Conservation (phyloP, 2,113 vertebrate species). For the Zosterops lateralis region DNA sequence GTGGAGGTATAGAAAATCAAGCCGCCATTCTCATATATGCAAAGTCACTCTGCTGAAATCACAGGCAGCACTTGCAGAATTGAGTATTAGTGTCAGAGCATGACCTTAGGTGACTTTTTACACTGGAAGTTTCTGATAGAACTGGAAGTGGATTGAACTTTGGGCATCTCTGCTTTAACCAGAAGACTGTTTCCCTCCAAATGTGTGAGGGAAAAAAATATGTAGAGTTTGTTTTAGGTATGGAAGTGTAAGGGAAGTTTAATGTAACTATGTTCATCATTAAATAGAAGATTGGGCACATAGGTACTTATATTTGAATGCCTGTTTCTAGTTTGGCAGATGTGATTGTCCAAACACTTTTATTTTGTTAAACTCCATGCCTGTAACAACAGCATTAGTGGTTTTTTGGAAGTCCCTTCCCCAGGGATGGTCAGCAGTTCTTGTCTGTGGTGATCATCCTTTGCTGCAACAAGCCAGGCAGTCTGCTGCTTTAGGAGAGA, state of each 20-base stretch:
- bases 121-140: neutral
- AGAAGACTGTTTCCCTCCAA: neutral
- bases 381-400: neutral
- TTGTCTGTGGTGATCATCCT: constrained; percentile 57
- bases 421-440: neutral
- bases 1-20: neutral
- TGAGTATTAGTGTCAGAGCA: rapidly evolving
- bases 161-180: neutral
- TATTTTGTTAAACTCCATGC: neutral
- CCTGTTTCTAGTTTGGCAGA: neutral
- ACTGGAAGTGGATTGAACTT: neutral
- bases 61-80: neutral
- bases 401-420: neutral
- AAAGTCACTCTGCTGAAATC: neutral
- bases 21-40: neutral
- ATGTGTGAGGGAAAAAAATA: neutral
- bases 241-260: neutral
- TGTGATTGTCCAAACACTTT: neutral
- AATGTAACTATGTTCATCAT: neutral
- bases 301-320: rapidly evolving
- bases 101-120: neutral
- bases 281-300: neutral
- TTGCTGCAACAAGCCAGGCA: neutral
- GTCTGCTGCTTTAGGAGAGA: constrained; percentile 61
- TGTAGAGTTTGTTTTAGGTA: neutral